Evolutionary conservation across 2,888 invertebrate genomes (phyloP), one percentile per base, ranked within the genome.

Genomic region (Acanthosepion lycidas): DNA sequence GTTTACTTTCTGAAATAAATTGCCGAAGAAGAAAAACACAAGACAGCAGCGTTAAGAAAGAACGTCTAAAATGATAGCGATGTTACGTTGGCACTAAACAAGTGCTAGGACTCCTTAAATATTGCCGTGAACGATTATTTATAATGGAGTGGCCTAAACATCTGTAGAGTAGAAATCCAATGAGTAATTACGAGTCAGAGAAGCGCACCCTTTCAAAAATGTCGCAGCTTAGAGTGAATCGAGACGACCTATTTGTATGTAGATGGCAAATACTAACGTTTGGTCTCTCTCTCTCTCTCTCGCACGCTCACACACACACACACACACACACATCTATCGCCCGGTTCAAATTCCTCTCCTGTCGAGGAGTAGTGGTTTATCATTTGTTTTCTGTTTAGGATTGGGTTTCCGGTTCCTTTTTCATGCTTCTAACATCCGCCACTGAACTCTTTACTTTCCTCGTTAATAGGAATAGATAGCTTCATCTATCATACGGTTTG

Each of bases 61-160:
- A 23, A 78, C n/a, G 78, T 78, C 78, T 9, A n/a, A 78, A 78
- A n/a, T 78, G 78, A 78, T 33, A 78, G n/a, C 78, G 15, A n/a
- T 78, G 78, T 78, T 78, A 78, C 78, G n/a, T 78, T 78, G 78
- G n/a, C 78, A 78, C 78, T 78, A 78, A 78, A 78, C 78, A 78
- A 78, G 78, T 78, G n/a, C 78, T 23, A 12, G 78, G 78, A 18
- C 18, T 1, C 23, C 18, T 78, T 78, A 78, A 78, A 78, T 78
- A 78, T 78, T 78, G 12, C 78, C n/a, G 18, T 12, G 42, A n/a
- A 12, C 78, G 9, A 78, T 78, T 33, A 78, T 78, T 78, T 78
- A 78, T 78, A 78, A 78, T n/a, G 78, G 9, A 15, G n/a, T n/a
- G n/a, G 12, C n/a, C n/a, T n/a, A 78, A 78, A 78, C 78, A 78